Conservation (phyloP, 2,888 invertebrate genomes). For the Parochlus steinenii region DNA sequence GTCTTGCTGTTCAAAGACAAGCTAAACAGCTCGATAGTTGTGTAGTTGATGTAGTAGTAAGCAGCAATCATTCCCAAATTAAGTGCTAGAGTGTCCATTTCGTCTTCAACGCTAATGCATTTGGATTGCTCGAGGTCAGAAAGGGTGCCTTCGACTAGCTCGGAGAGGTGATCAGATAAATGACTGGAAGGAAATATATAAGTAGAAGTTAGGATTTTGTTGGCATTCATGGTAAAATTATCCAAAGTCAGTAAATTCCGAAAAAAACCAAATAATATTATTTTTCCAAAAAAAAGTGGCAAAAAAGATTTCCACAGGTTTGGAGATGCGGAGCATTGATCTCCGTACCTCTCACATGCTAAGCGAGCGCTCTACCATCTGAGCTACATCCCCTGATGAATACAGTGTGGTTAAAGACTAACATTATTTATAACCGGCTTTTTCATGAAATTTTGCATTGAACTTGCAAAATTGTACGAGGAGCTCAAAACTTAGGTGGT, state of each 20-base stretch:
- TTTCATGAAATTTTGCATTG: too few species aligned
- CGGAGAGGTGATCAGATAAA: slow-evolving; percentile 94
- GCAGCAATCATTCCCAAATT: slow-evolving; percentile 99
- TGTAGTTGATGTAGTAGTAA: slow-evolving; percentile 99
- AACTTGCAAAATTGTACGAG: too few species aligned
- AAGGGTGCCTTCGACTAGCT: slow-evolving; percentile 90
- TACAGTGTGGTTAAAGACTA: too few species aligned
- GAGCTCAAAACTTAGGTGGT: too few species aligned
- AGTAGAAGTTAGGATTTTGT: not conserved
- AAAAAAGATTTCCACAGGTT: too few species aligned
- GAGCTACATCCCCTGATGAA: slow-evolving; percentile 32
- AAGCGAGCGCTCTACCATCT: slow-evolving; percentile 39
- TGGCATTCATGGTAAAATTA: too few species aligned
- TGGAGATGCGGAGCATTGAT: slow-evolving; percentile 11
- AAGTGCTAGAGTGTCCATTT: slow-evolving; percentile 90
- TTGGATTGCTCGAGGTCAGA: slow-evolving; percentile 90
- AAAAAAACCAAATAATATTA: too few species aligned
- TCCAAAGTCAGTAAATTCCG: too few species aligned
- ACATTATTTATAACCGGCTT: too few species aligned
- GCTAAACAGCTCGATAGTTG: slow-evolving; percentile 96
- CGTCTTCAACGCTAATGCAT: slow-evolving; percentile 94
- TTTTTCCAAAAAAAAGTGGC: too few species aligned
- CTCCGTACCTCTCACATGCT: slow-evolving; percentile 37
- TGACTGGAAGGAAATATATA: slow-evolving; percentile 40
- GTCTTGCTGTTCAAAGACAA: slow-evolving; percentile 93